Conservation (phyloP, 2,888 invertebrate genomes). For the Eilema griseolum region DNA sequence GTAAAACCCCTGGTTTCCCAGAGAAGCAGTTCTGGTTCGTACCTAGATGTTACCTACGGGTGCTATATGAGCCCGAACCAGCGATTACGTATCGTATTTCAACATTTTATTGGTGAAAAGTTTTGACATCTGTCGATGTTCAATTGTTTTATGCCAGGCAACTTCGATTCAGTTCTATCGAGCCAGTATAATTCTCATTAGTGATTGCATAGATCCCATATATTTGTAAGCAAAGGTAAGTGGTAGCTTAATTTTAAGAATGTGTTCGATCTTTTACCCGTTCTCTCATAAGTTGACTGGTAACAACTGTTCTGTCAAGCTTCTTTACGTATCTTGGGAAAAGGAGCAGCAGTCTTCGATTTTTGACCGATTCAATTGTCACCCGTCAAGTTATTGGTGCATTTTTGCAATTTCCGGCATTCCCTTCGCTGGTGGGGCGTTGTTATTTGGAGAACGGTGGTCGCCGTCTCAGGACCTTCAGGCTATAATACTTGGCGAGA, state of each 20-base stretch:
- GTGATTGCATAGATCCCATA: neutral
- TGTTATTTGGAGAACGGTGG: conserved; percentile 83
- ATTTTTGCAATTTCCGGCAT: neutral
- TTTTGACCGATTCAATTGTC: conserved; percentile 9
- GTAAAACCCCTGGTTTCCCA: neutral
- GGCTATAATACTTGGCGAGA: conserved; percentile 78
- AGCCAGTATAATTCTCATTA: conserved; percentile 3
- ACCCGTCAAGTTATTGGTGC: conserved; percentile 11
- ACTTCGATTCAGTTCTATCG: neutral
- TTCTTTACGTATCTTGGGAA: neutral
- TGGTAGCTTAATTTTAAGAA: neutral
- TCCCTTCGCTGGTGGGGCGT: conserved; percentile 58
- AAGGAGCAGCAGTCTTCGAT: neutral
- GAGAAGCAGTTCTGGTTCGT: neutral
- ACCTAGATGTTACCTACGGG: no score
- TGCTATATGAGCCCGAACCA: neutral
- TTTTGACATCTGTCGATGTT: neutral
- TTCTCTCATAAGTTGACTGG: conserved; percentile 6
- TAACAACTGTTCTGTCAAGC: neutral
- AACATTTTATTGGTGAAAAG: neutral
- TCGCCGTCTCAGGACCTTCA: conserved; percentile 70
- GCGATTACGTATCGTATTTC: neutral
- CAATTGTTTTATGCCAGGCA: neutral
- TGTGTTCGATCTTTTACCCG: neutral
- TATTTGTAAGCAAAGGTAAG: neutral